Evolutionary conservation across 2,888 invertebrate species (phyloP), one percentile per base, ranked within the genome.

Genomic region (Cacoxenus indagator): DNA sequence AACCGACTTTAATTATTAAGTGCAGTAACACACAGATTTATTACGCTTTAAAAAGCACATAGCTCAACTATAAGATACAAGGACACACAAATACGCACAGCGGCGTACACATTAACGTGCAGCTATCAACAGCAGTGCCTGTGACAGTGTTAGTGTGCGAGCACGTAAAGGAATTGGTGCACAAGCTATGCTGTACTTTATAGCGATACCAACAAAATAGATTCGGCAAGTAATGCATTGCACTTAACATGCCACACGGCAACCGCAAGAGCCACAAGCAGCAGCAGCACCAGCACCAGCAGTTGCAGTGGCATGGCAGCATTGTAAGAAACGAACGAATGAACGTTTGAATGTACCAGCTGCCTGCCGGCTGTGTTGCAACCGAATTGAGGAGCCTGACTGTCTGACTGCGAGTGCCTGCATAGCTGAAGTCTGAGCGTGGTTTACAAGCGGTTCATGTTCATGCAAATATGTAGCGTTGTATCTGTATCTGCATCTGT

Each of bases 161-260:
- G 14, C 37, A 37, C 4, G 1, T n/a, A 37, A 37, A 37, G 37
- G 14, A 31, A 31, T 5, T 8, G 5, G 31, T 9, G 9, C 31
- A 31, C 31, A 31, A 31, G 31, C 9, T 5, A 5, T 31, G 31
- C 31, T 31, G 6, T 31, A 9, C 31, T 31, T 14, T 37, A 37
- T 14, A 37, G 26, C 55, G 26, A 55, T 57, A 27, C n/a, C 61
- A 37, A 29, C 61, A 37, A 61, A 61, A 61, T 61, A 61, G 37
- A 61, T 61, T 61, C 43, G 61, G 61, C 61, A 37, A 61, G 61
- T 83, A 83, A 83, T 80, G 80, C 81, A 80, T 80, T 80, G 83
- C 80, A 81, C 80, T 81, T 80, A 81, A 81, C 83, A 78, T 82
- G 81, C 81, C 83, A 70, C 79, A 79, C 70, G 77, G 72, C 67